Evolutionary conservation across 2,888 invertebrate species (phyloP), one percentile per base, ranked within the genome.

Genomic region (Cheilosia urbana): DNA sequence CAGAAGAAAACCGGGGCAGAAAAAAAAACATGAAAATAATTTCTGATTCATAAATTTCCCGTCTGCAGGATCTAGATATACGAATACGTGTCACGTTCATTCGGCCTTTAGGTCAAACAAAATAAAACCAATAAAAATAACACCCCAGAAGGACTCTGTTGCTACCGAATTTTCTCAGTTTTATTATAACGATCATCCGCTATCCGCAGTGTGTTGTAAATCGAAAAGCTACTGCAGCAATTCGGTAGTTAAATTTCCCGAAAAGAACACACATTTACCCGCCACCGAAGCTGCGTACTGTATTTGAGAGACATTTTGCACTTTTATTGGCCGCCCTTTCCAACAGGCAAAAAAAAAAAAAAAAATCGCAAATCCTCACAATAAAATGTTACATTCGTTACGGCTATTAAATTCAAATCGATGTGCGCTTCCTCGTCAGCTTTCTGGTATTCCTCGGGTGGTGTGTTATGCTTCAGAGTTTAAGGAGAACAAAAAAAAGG

Each of bases 331-430:
- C 71, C 51, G 47, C 53, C 51, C 63, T 68, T 53, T 37, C 69
- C n/a, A n/a, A n/a, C n/a, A n/a, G n/a, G n/a, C n/a, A n/a, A n/a
- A n/a, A n/a, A n/a, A n/a, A n/a, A 69, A 51, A 79, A 79, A 84
- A 60, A 65, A 37, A 37, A 37, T 37, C 40, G 49, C 71, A 80
- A 85, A 85, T 80, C 80, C 84, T 55, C 45, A 58, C 80, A 85
- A 76, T 85, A 85, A 85, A 85, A 85, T 80, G 80, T 69, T 80
- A 76, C 84, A 85, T 85, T 72, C 76, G 80, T 49, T 72, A 76
- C 80, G 84, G 76, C 66, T 80, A 85, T 85, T 85, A 85, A 80
- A 80, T 80, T 85, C 76, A 85, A 85, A 80, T 85, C 80, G 76
- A 85, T 80, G 75, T 69, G 66, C 58, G 47, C 42, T 62, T 42